Conservation (phyloP, 2,888 invertebrate genomes). For the Drosophila algonquin region DNA sequence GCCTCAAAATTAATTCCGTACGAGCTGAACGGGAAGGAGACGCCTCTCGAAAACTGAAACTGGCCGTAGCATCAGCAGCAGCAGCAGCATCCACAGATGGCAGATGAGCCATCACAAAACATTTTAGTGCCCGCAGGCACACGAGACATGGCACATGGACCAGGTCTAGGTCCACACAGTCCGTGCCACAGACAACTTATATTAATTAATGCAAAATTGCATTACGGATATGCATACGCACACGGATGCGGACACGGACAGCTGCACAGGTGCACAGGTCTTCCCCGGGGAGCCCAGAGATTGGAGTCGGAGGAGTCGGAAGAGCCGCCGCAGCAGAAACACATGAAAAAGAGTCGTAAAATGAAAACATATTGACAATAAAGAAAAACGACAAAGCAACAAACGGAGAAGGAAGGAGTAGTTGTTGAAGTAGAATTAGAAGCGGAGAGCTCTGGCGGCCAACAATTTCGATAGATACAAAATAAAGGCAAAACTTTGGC, state of each 20-base stretch:
- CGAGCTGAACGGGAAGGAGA: conserved; percentile 42
- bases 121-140: conserved; percentile 64
- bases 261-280: conserved; percentile 49
- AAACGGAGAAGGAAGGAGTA: conserved; percentile 1
- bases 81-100: conserved; percentile 28
- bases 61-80: conserved; percentile 9
- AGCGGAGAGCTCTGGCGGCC: too few relatives aligned
- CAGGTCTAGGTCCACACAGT: background rate
- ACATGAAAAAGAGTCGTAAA: conserved; percentile 71
- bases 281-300: conserved; percentile 3
- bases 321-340: conserved; percentile 11
- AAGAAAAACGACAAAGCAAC: conserved; percentile 52
- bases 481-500: background rate
- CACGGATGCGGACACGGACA: conserved; percentile 38
- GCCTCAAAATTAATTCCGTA: conserved; percentile 71
- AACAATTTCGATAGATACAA: background rate
- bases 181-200: conserved; percentile 41
- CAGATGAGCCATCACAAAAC: conserved; percentile 66
- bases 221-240: conserved; percentile 63
- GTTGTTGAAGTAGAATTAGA: background rate
- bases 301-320: too few relatives aligned
- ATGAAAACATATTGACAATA: conserved; percentile 64
- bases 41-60: conserved; percentile 4
- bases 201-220: conserved; percentile 76
- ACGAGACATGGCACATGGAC: conserved; percentile 10